Conservation (phyloP, 2,113 vertebrate genomes). For the Oxyruncus cristatus region DNA sequence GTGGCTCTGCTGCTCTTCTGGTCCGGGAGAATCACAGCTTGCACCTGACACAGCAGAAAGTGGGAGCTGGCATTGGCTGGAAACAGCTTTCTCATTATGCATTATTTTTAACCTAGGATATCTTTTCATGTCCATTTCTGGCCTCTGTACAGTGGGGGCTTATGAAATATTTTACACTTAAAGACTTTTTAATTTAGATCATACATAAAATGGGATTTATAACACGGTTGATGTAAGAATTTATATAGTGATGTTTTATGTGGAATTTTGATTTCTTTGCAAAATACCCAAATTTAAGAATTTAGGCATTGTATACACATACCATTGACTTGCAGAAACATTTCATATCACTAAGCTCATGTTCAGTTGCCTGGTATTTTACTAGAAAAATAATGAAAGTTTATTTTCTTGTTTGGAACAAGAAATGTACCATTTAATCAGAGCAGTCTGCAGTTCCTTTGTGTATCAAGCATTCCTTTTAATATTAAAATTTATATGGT, state of each 20-base stretch:
- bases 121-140: background rate
- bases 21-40: background rate
- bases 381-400: background rate
- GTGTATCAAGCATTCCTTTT: background rate
- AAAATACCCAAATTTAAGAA: background rate
- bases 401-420: background rate
- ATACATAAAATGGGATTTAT: background rate
- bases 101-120: background rate
- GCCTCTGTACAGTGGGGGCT: background rate
- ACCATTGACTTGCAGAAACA: background rate
- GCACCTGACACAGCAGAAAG: slow-evolving; percentile 21
- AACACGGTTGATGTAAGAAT: background rate
- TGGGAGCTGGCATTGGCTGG: background rate
- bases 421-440: background rate
- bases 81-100: background rate
- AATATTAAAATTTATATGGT: background rate
- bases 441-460: background rate
- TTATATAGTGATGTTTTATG: background rate
- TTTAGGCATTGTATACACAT: background rate
- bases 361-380: background rate
- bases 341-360: background rate
- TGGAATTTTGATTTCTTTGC: background rate
- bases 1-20: background rate
- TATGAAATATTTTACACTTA: background rate
- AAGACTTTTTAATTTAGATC: background rate